phyloP scores from a whole-genome alignment of 2,797 vertebrate genomes.

The Chaetophractus vellerosus region DNA sequence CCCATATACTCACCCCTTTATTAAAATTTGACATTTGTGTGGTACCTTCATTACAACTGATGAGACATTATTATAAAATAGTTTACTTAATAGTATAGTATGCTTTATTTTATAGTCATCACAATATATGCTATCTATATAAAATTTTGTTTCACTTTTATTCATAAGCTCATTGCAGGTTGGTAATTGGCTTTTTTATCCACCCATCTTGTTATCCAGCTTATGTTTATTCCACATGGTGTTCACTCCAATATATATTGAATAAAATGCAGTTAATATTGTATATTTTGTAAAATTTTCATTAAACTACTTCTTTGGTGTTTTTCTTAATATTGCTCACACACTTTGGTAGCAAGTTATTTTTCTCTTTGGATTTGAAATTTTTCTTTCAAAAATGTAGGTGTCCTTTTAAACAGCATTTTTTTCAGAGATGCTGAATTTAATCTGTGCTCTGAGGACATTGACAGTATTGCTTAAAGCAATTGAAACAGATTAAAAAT shows the following conservation, averaged over 20 bases:
- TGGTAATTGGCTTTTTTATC: not conserved
- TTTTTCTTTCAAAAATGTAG: not conserved
- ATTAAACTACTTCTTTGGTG: not conserved
- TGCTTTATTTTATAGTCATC: not conserved
- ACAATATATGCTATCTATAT: not conserved
- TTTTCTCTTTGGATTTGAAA: slow-evolving; percentile 18
- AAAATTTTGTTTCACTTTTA: not conserved
- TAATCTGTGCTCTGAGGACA: not conserved
- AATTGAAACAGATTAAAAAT: not conserved
- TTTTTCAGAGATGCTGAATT: not conserved
- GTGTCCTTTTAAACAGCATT: not conserved
- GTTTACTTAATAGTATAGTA: too few species aligned
- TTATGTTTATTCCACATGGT: not conserved
- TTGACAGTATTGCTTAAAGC: not conserved
- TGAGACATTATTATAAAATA: too few species aligned
- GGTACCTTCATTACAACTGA: too few species aligned
- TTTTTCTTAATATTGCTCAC: not conserved
- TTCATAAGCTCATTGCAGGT: not conserved
- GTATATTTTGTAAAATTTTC: not conserved
- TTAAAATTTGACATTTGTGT: too few species aligned
- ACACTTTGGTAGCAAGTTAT: not conserved
- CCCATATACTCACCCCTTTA: too few species aligned
- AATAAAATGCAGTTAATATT: not conserved
- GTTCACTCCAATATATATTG: not conserved
- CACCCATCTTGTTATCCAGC: not conserved